These are phyloP conservation scores for Patella vulgata DNA, from an alignment of 1,140 invertebrate genomes.

Conservation along the genomic window DNA sequence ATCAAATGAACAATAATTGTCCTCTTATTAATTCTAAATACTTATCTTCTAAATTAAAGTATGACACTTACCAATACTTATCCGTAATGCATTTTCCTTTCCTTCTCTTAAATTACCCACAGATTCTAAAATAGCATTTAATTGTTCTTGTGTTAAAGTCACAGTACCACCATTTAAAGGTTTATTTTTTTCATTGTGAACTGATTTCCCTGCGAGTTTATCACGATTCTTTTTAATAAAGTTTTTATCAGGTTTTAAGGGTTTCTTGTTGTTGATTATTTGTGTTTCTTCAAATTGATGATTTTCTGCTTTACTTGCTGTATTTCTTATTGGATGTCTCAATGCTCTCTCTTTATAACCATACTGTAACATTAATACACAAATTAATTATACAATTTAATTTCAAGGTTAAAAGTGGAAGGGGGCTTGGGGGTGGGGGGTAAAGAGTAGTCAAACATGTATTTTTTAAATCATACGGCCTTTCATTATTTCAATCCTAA, in stretches of 20 bases:
- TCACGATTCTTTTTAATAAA: constrained; percentile 48
- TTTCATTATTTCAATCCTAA: too few relatives aligned
- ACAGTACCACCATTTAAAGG: constrained; percentile 39
- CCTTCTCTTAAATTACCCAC: constrained; percentile 44
- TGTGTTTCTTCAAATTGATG: constrained; percentile 29
- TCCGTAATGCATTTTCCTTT: constrained; percentile 41
- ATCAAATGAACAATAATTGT: too few relatives aligned
- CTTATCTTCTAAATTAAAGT: not conserved
- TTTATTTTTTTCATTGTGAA: constrained; percentile 12
- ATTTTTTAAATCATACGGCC: too few relatives aligned
- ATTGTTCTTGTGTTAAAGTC: constrained; percentile 60
- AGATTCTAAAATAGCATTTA: constrained; percentile 57
- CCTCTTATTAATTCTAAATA: too few relatives aligned
- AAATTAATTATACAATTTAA: too few relatives aligned
- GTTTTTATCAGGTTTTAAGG: constrained; percentile 38
- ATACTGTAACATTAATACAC: constrained; percentile 45
- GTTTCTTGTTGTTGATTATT: constrained; percentile 15
- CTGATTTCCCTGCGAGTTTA: constrained; percentile 20
- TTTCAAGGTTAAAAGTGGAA: too few relatives aligned
- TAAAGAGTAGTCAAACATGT: too few relatives aligned
- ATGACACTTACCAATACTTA: constrained; percentile 45
- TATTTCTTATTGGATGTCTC: constrained; percentile 35
- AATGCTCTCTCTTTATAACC: constrained; percentile 48
- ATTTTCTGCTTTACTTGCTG: constrained; percentile 24
- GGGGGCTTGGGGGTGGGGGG: too few relatives aligned